Conservation (phyloP, 2,113 vertebrate species). For the Tiliqua scincoides region DNA sequence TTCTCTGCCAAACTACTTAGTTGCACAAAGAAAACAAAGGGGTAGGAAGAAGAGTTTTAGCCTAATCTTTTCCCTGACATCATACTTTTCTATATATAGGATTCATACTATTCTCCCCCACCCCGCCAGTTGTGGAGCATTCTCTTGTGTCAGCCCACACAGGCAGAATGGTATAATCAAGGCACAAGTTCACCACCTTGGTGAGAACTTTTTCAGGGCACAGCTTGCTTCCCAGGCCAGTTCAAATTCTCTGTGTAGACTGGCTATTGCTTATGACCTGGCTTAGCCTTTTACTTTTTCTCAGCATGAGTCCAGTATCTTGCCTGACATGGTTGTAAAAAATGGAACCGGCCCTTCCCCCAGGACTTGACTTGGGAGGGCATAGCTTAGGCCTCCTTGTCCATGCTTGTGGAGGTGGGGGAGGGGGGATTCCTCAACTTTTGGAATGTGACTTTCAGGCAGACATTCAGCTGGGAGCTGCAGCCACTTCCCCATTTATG, state of each 20-base stretch:
- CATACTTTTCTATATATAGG: background rate
- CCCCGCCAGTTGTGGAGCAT: background rate
- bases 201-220: background rate
- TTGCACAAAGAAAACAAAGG: background rate
- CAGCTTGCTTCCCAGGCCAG: background rate
- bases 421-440: background rate
- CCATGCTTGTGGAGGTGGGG: background rate
- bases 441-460: conserved; percentile 13
- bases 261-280: background rate
- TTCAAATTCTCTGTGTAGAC: background rate
- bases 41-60: background rate
- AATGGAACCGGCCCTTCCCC: background rate
- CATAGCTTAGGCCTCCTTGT: background rate
- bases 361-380: accelerated
- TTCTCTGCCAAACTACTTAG: background rate
- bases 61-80: background rate
- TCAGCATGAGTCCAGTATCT: background rate
- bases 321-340: background rate
- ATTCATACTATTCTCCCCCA: background rate
- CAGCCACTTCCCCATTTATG: conserved; percentile 45
- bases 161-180: background rate
- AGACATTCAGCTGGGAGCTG: conserved; percentile 7
- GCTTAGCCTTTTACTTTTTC: background rate
- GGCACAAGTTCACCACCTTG: background rate
- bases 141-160: background rate